Base-by-base conservation (phyloP, 2,113 vertebrate genomes). In the Microtus montanus region DNA sequence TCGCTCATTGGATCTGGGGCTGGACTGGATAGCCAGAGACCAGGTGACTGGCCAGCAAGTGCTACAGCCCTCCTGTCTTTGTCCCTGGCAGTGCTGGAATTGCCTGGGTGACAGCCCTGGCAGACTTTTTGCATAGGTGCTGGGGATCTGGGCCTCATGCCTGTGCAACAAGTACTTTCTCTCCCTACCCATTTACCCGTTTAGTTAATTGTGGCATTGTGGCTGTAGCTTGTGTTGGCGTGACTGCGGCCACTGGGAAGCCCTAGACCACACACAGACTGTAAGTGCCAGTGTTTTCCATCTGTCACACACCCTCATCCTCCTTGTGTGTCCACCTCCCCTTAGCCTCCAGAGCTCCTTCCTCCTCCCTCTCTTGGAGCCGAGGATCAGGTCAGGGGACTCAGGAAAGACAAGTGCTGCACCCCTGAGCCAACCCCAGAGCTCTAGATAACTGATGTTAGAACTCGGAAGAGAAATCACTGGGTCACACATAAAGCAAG, bases 371-470 rank as follows among this genome's bases (percentile, higher is more conserved):
- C 15, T 10, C 22, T 52, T n/a, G 30, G 33, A 49, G 44, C 64
- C 70, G 11, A 41, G 63, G 10, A 35, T 49, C 64, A 49, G 61
- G 33, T 68, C 41, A 35, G 35, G 63, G 41, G 63, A 20, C 30
- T 0, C 30, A 35, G 10, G 41, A 35, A 49, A 49, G 44, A 33
- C 17, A 15, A 86, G 64, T 47, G 28, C 11, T 47, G 15, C 17
- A 68, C 54, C n/a, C 41, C 13, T 41, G 47, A 54, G 54, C 35
- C 49, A 49, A 35, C 44, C 13, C 5, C 10, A 84, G 54, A 92
- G 78, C 41, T 74, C 83, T 85, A 94, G 83, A 73, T 58, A 89
- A 13, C 79, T 91, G 24, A 15, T 89, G 24, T 30, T 84, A 85
- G 47, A 41, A 41, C 66, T 58, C 3, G 0, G 20, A 52, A 82